Percentiles rank a stretch among this genome's conserved stretches.
Conservation (phyloP, 2,797 vertebrate species). For the Pantherophis alleghaniensis region DNA sequence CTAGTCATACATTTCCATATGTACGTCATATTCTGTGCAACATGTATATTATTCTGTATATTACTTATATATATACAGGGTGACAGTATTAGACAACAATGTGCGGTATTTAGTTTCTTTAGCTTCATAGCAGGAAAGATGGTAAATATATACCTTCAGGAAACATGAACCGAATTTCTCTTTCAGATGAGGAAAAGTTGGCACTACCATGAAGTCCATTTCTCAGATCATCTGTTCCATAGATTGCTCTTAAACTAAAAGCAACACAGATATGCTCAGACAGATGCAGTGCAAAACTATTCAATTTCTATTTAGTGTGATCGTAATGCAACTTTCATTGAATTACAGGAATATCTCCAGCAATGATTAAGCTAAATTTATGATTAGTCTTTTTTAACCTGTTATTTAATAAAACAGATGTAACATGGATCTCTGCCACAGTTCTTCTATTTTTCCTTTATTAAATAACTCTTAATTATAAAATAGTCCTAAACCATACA, state of each 20-base stretch:
- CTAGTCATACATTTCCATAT: not conserved
- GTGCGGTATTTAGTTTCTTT: not conserved
- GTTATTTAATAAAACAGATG: not conserved
- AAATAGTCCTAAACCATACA: not conserved
- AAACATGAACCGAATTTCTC: constrained; percentile 92
- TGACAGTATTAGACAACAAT: not conserved
- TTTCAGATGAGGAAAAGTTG: constrained; percentile 80
- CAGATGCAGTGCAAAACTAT: not conserved
- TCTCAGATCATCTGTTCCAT: constrained; percentile 87
- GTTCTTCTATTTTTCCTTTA: not conserved
- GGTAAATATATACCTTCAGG: constrained; percentile 79
- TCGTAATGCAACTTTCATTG: not conserved
- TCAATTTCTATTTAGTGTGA: not conserved
- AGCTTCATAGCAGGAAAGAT: not conserved
- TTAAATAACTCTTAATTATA: not conserved
- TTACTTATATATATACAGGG: too few species aligned
- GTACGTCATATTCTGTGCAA: too few species aligned
- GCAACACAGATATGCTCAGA: constrained; percentile 40
- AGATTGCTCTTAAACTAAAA: constrained; percentile 88
- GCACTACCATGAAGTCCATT: constrained; percentile 92
- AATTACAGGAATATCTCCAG: not conserved
- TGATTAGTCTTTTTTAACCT: not conserved
- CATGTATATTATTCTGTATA: too few species aligned
- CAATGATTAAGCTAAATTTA: not conserved
- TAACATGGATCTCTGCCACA: not conserved